Percentiles rank a stretch among this genome's conserved stretches.
Evolutionary conservation across 64 coral and sea anemone genomes (phyloP).

Genomic region (Porites australiensis): DNA sequence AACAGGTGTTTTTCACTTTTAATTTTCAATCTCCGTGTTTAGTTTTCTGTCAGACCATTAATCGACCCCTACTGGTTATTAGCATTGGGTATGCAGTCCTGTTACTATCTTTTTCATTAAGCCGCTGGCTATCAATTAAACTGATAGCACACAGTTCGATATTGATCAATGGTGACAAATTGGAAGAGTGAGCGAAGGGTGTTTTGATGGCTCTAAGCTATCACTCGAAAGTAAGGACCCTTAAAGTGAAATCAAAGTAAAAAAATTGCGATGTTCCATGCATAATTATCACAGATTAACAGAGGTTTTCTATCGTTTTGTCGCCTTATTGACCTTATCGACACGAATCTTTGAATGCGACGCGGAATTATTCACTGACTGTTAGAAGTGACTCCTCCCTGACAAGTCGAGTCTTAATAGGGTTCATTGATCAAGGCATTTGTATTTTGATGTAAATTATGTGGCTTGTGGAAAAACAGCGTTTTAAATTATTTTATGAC

Average conservation of each 20-base stretch:
- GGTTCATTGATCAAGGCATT: neutral
- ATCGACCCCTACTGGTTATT: constrained; percentile 43
- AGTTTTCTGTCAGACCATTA: constrained; percentile 41
- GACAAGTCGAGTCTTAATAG: neutral
- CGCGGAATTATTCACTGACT: neutral
- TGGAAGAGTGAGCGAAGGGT: neutral
- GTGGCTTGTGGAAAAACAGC: neutral
- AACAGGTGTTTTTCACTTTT: constrained; percentile 57
- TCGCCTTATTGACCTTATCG: neutral
- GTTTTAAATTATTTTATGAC: neutral
- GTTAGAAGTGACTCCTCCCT: neutral
- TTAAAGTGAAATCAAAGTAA: neutral
- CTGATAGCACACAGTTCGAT: neutral
- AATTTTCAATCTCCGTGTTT: constrained; percentile 35
- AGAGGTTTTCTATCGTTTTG: neutral
- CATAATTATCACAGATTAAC: constrained; percentile 42
- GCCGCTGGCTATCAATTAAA: constrained; percentile 9
- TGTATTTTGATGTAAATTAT: constrained; percentile 15
- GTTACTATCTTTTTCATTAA: neutral
- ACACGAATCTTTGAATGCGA: neutral
- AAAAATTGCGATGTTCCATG: neutral
- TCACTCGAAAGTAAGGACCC: neutral
- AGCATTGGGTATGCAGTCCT: constrained; percentile 23
- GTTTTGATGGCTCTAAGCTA: neutral
- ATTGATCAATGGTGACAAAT: neutral